phyloP scores from a whole-genome alignment of 2,888 invertebrate species.

The Laspeyria flexula region DNA sequence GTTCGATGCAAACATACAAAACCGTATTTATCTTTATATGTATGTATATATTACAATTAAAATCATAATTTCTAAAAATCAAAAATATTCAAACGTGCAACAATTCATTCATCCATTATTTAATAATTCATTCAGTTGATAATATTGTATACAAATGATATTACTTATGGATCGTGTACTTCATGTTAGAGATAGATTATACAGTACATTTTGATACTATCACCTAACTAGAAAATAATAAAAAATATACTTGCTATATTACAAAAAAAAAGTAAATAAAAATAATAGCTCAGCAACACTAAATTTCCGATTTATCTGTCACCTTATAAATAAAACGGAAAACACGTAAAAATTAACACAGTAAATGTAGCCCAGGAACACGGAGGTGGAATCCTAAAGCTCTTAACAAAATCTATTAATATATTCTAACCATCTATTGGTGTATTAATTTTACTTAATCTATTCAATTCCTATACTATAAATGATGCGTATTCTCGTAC shows the following conservation, averaged over 20 bases:
- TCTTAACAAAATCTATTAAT: conserved; percentile 72
- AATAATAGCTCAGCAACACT: conserved; percentile 73
- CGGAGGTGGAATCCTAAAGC: conserved; percentile 73
- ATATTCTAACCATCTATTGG: conserved; percentile 72
- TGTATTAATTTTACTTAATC: conserved; percentile 79
- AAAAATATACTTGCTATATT: conserved; percentile 75
- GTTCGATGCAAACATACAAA: conserved; percentile 46
- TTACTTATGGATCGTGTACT: conserved; percentile 60
- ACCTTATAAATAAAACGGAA: conserved; percentile 56
- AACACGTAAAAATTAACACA: conserved; percentile 45
- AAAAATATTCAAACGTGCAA: conserved; percentile 46
- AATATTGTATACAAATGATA: conserved; percentile 53
- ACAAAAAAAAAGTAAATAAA: conserved; percentile 76
- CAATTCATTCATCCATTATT: conserved; percentile 43
- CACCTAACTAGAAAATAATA: conserved; percentile 73
- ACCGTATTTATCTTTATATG: conserved; percentile 28
- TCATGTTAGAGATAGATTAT: conserved; percentile 52
- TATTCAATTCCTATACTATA: conserved; percentile 84
- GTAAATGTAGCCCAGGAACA: conserved; percentile 71
- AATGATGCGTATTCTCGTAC: conserved; percentile 58
- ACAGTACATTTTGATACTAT: conserved; percentile 59
- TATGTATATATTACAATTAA: conserved; percentile 48
- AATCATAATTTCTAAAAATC: conserved; percentile 43
- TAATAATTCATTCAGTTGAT: conserved; percentile 48
- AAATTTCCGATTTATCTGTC: conserved; percentile 64